Percentiles rank a stretch among this genome's conserved stretches.
phyloP scores from a whole-genome alignment of 2,113 vertebrate genomes.

The Seriola aureovittata region DNA sequence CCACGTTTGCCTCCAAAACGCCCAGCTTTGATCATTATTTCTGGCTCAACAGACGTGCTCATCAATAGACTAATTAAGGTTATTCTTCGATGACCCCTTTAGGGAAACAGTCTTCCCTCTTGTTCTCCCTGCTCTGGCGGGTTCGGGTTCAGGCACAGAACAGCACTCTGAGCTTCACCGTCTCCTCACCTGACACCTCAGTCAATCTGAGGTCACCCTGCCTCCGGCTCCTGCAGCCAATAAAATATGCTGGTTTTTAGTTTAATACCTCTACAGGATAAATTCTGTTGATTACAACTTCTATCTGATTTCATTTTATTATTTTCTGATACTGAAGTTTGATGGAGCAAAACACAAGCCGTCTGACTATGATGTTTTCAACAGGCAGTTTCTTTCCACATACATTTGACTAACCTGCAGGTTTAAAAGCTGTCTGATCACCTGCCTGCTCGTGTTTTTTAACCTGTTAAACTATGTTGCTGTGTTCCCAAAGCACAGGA shows the following conservation, averaged over 20 bases:
- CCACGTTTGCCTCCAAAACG: not conserved
- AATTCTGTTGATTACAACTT: too few species aligned
- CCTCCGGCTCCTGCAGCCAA: too few species aligned
- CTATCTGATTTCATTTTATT: too few species aligned
- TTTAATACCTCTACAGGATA: too few species aligned
- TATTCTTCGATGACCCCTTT: not conserved
- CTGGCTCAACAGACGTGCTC: not conserved
- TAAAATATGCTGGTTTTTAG: too few species aligned
- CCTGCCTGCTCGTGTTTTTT: too few species aligned
- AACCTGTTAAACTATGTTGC: not conserved
- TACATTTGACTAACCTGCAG: too few species aligned
- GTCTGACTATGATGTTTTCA: too few species aligned
- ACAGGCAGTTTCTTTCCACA: too few species aligned
- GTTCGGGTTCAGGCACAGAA: not conserved
- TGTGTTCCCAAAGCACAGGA: not conserved
- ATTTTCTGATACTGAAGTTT: too few species aligned
- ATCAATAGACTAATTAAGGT: not conserved
- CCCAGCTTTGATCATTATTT: not conserved
- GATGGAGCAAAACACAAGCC: too few species aligned
- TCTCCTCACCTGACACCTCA: not conserved
- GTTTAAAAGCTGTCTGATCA: too few species aligned
- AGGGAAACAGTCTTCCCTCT: not conserved
- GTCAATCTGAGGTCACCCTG: constrained; percentile 12
- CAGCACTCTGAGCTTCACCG: not conserved
- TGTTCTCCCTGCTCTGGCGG: not conserved